Conservation (phyloP, 2,113 vertebrate genomes). For the Lutjanus erythropterus region DNA sequence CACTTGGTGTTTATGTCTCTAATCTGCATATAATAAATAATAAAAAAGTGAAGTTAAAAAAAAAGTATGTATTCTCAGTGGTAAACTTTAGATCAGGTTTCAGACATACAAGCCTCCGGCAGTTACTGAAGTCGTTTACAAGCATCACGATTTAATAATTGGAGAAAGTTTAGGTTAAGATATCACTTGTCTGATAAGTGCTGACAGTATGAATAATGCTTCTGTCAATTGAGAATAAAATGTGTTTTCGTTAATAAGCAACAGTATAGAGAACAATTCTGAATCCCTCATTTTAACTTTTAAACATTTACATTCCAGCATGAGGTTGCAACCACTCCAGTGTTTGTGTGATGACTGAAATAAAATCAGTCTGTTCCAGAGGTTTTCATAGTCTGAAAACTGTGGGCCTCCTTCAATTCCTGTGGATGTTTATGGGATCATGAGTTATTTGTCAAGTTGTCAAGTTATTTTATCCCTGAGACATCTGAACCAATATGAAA, state of each 20-base stretch:
- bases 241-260: not conserved
- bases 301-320: not conserved
- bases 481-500: no score
- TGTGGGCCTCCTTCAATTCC: no score
- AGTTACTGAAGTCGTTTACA: not conserved
- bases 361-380: not conserved
- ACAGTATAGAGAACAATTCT: not conserved
- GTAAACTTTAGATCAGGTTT: conserved; percentile 21
- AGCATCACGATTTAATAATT: conserved; percentile 1
- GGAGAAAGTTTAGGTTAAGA: not conserved
- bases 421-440: no score
- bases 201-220: not conserved
- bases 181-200: not conserved
- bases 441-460: no score
- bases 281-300: not conserved
- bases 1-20: conserved; percentile 43
- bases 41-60: not conserved
- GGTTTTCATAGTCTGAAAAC: no score
- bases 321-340: not conserved
- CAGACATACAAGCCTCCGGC: not conserved
- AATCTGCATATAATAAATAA: conserved; percentile 47
- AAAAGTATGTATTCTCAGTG: conserved; percentile 3
- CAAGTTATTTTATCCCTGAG: no score
- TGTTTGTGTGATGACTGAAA: not conserved
- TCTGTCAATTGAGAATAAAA: not conserved